Evolutionary conservation across 1,140 invertebrate genomes (phyloP).

Genomic region (Bathynomus jamesi): DNA sequence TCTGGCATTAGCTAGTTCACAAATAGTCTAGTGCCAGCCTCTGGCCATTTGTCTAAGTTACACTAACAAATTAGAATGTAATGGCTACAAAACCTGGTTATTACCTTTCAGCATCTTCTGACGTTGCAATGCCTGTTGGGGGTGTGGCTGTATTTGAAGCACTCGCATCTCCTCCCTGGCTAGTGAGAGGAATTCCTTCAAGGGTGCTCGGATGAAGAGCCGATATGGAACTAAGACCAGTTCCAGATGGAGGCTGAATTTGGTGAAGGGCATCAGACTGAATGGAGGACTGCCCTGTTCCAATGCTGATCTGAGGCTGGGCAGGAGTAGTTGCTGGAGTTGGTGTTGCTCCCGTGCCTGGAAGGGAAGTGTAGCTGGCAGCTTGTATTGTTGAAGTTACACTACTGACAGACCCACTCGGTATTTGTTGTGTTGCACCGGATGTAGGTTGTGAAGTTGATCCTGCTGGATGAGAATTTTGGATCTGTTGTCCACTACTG

Average conservation of each 20-base stretch:
- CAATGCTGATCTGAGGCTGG: constrained; percentile 16
- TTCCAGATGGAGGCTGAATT: neutral
- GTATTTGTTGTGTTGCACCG: neutral
- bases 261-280: constrained; percentile 12
- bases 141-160: constrained; percentile 23
- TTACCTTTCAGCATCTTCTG: constrained; percentile 27
- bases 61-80: neutral
- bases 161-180: constrained; percentile 10
- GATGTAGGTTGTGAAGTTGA: neutral
- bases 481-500: neutral
- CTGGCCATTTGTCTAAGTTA: neutral
- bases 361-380: constrained; percentile 16
- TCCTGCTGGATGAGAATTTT: neutral
- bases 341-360: constrained; percentile 11
- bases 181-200: constrained; percentile 16
- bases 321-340: constrained; percentile 23
- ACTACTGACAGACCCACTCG: neutral
- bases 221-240: neutral
- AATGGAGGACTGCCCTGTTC: constrained; percentile 3
- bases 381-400: neutral
- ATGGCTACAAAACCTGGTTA: neutral
- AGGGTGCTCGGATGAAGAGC: constrained; percentile 19
- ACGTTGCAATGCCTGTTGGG: constrained; percentile 3
- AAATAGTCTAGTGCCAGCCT: neutral
- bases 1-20: neutral